Conservation (phyloP, 1,140 invertebrate species). For the Scaptodrosophila lebanonensis region DNA sequence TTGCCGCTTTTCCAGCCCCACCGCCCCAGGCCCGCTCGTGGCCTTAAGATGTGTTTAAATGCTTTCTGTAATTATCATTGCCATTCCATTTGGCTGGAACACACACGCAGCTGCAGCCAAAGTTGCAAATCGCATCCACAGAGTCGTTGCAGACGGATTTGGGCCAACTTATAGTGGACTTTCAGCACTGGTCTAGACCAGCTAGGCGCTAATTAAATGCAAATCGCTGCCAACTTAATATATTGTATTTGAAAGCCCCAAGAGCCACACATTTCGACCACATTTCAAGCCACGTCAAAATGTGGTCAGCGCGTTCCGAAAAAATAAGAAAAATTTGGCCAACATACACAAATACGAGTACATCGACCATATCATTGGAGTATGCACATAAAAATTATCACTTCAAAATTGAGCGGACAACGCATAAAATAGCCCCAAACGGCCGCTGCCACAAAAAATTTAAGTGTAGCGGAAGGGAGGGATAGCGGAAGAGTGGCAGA, state of each 20-base stretch:
- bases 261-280: slow-evolving; percentile 50
- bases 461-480: too few species aligned
- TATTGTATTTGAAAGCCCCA: slow-evolving; percentile 44
- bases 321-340: slow-evolving; percentile 28
- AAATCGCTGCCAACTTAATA: slow-evolving; percentile 61
- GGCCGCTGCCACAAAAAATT: too few species aligned
- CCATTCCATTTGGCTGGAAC: slow-evolving; percentile 67
- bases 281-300: slow-evolving; percentile 51
- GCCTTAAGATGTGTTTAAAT: slow-evolving; percentile 50
- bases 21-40: background rate
- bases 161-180: too few species aligned
- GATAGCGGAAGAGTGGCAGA: too few species aligned
- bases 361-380: too few species aligned
- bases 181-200: too few species aligned
- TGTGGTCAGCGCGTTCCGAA: slow-evolving; percentile 39
- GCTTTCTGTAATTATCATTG: slow-evolving; percentile 75
- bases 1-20: slow-evolving; percentile 1
- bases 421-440: slow-evolving; percentile 2
- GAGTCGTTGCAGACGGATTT: slow-evolving; percentile 38
- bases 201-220: slow-evolving; percentile 67
- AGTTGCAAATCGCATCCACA: slow-evolving; percentile 14
- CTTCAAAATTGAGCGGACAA: slow-evolving; percentile 1
- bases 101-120: slow-evolving; percentile 52
- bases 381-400: slow-evolving; percentile 54
- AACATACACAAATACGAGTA: slow-evolving; percentile 26